Evolutionary conservation across 2,888 invertebrate genomes (phyloP).

Genomic region (Melanophora roralis): DNA sequence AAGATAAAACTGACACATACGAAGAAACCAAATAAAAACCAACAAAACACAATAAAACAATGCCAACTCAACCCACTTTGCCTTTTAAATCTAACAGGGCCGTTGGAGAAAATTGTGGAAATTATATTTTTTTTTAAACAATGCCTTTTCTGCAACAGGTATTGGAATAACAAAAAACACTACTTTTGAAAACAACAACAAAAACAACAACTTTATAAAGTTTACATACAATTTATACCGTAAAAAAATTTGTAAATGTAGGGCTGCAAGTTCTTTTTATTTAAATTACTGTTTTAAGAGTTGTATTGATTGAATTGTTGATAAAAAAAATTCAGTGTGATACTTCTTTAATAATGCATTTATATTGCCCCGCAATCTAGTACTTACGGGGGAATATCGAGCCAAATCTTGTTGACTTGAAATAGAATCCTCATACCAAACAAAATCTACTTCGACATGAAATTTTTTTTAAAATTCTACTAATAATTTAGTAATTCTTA

Average conservation of each 20-base stretch:
- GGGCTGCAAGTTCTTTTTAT: neutral
- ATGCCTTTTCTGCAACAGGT: slow-evolving; percentile 77
- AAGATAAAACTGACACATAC: slow-evolving; percentile 18
- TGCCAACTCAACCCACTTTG: slow-evolving; percentile 48
- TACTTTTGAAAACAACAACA: slow-evolving; percentile 5
- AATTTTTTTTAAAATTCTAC: no score
- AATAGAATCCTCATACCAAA: no score
- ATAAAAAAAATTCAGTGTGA: no score
- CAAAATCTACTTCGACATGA: no score
- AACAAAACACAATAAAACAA: slow-evolving; percentile 31
- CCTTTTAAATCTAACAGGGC: slow-evolving; percentile 51
- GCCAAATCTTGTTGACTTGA: no score
- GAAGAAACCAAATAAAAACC: slow-evolving; percentile 56
- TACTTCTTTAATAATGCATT: no score
- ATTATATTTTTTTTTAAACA: slow-evolving; percentile 77
- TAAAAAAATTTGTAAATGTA: neutral
- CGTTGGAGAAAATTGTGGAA: slow-evolving; percentile 71
- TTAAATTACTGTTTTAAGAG: neutral
- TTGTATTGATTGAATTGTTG: no score
- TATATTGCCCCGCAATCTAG: no score
- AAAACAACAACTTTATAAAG: slow-evolving; percentile 16
- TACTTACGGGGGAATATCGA: no score
- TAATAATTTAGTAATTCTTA: no score
- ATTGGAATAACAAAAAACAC: slow-evolving; percentile 74
- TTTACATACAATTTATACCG: neutral